Base-by-base conservation (phyloP, 2,888 invertebrate genomes). In the Andrena minutula region DNA sequence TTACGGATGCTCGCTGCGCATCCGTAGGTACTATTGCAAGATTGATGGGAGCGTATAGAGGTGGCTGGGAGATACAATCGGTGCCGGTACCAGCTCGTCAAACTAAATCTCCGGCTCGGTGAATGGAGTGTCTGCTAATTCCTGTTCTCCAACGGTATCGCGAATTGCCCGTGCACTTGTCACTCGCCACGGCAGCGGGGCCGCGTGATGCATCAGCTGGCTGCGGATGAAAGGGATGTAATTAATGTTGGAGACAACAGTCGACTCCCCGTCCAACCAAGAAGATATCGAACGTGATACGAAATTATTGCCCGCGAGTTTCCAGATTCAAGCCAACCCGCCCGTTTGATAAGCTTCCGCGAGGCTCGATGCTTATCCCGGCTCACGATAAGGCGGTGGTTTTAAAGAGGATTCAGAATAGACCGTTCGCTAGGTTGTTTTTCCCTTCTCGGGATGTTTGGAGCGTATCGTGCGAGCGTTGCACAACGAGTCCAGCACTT, bases 151-250 rank as follows among this genome's bases (percentile, higher is more conserved):
- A 26, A 49, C 51, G 61, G 49, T 71, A 66, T 75, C 76, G 69
- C 61, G 79, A 88, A 81, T 74, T 72, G 71, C 66, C 58, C 0
- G 35, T 65, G 41, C 63, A 68, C 60, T 75, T 81, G 86, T 77
- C 85, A 74, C 74, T 76, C 66, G 35, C 71, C 49, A 72, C 78
- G 65, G 74, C 70, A 23, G 28, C 41, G 78, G 30, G 68, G 8
- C 63, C 72, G 51, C 51, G 47, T 28, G 60, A 26, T 41, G 26
- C 58, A 30, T 60, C 76, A 75, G 56, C 58, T 26, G 61, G 64
- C 12, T 71, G 79, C 70, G 28, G 60, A 72, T 80, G 85, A 88
- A 83, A 83, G 82, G 74, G 70, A 66, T 68, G 66, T 83, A 82
- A 85, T 85, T 88, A 82, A 88, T 82, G 76, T 56, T 35, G 49